A percentile compares a stretch with the other conserved stretches of the same genome.
These are phyloP conservation scores for Gouania willdenowi DNA, from an alignment of 2,797 vertebrate species.

Conservation along the genomic window DNA sequence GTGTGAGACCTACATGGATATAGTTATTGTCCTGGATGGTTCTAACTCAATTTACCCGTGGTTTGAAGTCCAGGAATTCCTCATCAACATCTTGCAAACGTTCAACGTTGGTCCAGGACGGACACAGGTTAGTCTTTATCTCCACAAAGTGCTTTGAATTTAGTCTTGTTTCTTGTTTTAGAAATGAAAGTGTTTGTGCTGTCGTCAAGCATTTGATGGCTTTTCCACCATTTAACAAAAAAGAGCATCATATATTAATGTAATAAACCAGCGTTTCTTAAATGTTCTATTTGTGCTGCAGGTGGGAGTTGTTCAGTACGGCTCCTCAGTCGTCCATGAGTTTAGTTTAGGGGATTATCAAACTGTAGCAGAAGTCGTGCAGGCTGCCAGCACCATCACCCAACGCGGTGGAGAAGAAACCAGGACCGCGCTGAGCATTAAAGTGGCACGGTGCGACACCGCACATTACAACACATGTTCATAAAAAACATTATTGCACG, in stretches of 20 bases:
- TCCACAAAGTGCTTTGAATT: too few relatives aligned
- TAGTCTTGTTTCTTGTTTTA: too few relatives aligned
- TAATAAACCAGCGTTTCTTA: too few relatives aligned
- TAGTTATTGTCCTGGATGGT: conserved; percentile 93
- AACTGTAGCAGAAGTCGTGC: conserved; percentile 86
- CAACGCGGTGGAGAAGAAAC: conserved; percentile 93
- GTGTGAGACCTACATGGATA: conserved; percentile 97
- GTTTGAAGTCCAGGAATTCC: conserved; percentile 93
- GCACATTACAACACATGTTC: too few relatives aligned
- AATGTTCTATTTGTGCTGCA: conserved; percentile 47
- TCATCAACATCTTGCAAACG: conserved; percentile 93
- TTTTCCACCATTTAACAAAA: too few relatives aligned
- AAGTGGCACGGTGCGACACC: conserved; percentile 64
- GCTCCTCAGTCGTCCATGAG: conserved; percentile 88
- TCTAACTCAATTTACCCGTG: conserved; percentile 98
- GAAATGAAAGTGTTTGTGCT: too few relatives aligned
- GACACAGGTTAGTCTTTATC: conserved; percentile 91
- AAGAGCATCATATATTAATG: too few relatives aligned
- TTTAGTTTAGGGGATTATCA: conserved; percentile 86
- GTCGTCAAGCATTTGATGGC: too few relatives aligned
- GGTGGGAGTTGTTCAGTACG: conserved; percentile 92
- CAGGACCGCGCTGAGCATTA: conserved; percentile 88
- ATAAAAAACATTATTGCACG: too few relatives aligned
- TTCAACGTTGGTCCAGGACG: conserved; percentile 92
- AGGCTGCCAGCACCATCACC: conserved; percentile 83